Evolutionary conservation across 2,888 invertebrate genomes (phyloP).

Genomic region (Dione vanillae): DNA sequence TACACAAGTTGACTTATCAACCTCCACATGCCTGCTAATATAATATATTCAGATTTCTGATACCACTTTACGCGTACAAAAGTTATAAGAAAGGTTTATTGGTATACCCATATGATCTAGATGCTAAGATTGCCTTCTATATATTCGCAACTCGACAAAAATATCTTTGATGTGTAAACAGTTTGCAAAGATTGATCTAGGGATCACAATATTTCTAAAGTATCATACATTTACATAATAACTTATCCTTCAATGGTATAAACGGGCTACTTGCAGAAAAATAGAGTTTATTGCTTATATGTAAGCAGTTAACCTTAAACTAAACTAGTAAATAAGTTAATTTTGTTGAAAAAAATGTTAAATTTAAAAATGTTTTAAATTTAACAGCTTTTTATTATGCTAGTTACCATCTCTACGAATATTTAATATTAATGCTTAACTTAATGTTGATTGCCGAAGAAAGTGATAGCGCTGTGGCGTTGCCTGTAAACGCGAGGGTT

Average conservation of each 20-base stretch:
- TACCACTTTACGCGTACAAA: not conserved
- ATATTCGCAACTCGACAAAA: constrained; percentile 17
- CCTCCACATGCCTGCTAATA: not conserved
- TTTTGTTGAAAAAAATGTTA: not conserved
- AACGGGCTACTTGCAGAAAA: not conserved
- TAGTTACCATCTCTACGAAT: not conserved
- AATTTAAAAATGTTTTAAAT: not conserved
- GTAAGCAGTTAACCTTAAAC: not conserved
- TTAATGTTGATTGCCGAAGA: too few species aligned
- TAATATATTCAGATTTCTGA: not conserved
- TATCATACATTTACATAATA: constrained; percentile 28
- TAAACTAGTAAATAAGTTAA: not conserved
- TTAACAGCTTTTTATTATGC: not conserved
- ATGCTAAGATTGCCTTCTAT: constrained; percentile 2
- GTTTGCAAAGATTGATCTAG: constrained; percentile 27
- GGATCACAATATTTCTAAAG: constrained; percentile 8
- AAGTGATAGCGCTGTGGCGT: not conserved
- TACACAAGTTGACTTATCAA: too few species aligned
- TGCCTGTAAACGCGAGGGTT: not conserved
- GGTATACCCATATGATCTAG: not conserved
- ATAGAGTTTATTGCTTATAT: not conserved
- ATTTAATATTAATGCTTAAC: not conserved
- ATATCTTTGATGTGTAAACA: constrained; percentile 16
- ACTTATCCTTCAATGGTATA: constrained; percentile 2
- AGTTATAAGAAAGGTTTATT: not conserved